phyloP scores from a whole-genome alignment of 2,113 vertebrate species.

The Phylloscopus trochiloides region DNA sequence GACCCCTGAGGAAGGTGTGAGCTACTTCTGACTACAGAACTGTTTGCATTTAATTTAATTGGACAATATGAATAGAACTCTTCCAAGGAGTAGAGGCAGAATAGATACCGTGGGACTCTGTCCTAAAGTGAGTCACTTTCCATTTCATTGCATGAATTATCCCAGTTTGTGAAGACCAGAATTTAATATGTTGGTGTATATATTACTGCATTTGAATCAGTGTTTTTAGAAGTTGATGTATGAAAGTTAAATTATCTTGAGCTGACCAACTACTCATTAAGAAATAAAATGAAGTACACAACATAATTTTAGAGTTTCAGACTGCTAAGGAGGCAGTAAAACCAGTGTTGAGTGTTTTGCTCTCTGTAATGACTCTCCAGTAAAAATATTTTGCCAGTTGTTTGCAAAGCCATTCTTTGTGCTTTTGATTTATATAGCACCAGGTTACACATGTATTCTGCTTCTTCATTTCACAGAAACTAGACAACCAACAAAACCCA shows the following conservation, averaged over 20 bases:
- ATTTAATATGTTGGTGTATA: neutral
- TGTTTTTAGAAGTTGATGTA: neutral
- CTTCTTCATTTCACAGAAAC: neutral
- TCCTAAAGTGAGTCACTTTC: neutral
- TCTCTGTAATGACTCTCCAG: neutral
- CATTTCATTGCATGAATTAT: neutral
- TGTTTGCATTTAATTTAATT: neutral
- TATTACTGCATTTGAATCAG: neutral
- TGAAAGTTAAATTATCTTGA: neutral
- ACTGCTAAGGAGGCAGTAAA: neutral
- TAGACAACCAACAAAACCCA: neutral
- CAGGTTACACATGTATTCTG: neutral
- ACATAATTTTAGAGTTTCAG: neutral
- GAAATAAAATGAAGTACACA: neutral
- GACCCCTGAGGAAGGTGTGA: neutral
- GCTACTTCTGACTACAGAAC: neutral
- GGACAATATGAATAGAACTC: neutral
- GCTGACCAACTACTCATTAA: neutral
- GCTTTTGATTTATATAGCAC: neutral
- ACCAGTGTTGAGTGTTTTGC: neutral
- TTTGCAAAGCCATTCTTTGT: neutral
- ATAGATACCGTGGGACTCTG: neutral
- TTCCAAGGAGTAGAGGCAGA: neutral
- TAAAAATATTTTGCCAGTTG: neutral
- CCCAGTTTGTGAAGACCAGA: neutral